Conservation (phyloP, 2,888 invertebrate species). For the Ormyrus nitidulus region DNA sequence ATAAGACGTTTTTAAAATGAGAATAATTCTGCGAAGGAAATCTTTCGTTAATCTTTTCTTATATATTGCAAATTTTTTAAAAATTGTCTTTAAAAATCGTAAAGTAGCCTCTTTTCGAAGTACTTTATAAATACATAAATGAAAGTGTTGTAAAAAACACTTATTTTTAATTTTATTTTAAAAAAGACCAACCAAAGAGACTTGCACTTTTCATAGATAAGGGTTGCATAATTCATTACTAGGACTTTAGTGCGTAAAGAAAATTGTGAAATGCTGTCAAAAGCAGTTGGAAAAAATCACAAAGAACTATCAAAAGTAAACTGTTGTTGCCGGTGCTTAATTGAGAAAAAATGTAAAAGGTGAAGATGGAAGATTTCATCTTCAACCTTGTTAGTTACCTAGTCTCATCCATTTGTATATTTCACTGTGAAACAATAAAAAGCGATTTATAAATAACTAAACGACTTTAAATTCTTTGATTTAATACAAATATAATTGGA, state of each 20-base stretch:
- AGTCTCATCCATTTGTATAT: conserved; percentile 68
- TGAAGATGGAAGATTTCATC: conserved; percentile 42
- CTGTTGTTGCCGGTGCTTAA: conserved; percentile 47
- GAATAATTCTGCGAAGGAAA: background rate
- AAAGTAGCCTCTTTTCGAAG: conserved; percentile 36
- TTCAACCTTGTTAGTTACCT: conserved; percentile 50
- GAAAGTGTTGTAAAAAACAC: conserved; percentile 44
- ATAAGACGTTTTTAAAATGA: conserved; percentile 16
- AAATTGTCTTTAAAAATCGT: background rate
- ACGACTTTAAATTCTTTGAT: background rate
- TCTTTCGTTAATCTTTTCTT: conserved; percentile 19
- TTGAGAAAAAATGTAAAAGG: conserved; percentile 45
- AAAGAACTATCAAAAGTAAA: conserved; percentile 46
- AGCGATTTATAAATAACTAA: conserved; percentile 67
- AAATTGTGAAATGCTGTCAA: conserved; percentile 39
- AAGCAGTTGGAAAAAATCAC: conserved; percentile 39
- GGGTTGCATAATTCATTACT: conserved; percentile 44
- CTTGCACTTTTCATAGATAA: conserved; percentile 55
- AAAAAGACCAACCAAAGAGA: conserved; percentile 50
- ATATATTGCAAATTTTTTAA: conserved; percentile 12
- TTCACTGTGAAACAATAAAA: conserved; percentile 70
- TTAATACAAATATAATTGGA: conserved; percentile 29
- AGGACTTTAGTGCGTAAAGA: conserved; percentile 41
- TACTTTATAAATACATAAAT: conserved; percentile 25
- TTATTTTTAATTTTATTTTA: conserved; percentile 38